Conservation (phyloP, 2,113 vertebrate species). For the Isichthys henryi region DNA sequence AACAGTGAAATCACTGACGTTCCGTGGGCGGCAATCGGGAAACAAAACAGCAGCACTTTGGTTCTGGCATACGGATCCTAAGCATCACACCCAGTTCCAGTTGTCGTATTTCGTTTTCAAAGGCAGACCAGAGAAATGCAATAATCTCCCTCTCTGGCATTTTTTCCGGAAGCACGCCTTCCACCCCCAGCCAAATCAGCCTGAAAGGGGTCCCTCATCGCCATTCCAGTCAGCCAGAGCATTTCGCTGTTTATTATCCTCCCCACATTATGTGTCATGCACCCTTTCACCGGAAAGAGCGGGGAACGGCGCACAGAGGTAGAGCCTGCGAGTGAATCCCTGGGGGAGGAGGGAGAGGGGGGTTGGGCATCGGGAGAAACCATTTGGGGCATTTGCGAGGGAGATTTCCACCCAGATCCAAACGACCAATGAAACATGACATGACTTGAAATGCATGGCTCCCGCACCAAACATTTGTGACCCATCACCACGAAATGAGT, state of each 20-base stretch:
- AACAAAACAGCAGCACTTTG: not conserved
- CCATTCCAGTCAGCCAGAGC: not conserved
- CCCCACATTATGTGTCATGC: not conserved
- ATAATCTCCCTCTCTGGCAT: not conserved
- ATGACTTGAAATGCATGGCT: not conserved
- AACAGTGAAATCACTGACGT: not conserved
- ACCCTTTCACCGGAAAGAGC: not conserved
- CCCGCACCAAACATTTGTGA: not conserved
- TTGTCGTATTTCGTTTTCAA: not conserved
- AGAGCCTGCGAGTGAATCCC: not conserved
- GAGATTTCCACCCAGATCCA: not conserved
- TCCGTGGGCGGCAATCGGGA: not conserved
- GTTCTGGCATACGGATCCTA: not conserved
- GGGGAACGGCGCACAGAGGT: not conserved
- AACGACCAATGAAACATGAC: not conserved
- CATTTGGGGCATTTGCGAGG: not conserved
- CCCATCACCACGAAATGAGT: too few species aligned
- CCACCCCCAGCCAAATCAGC: not conserved
- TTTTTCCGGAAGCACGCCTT: not conserved
- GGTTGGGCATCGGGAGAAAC: not conserved
- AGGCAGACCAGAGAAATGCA: not conserved
- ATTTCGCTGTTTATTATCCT: not conserved
- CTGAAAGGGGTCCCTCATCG: not conserved
- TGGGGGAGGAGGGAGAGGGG: not conserved
- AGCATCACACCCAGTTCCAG: not conserved